A percentile compares a stretch with the other conserved stretches of the same genome.
These are phyloP conservation scores for Chymomyza caudatula DNA, from an alignment of 2,888 invertebrate genomes.

Conservation along the genomic window DNA sequence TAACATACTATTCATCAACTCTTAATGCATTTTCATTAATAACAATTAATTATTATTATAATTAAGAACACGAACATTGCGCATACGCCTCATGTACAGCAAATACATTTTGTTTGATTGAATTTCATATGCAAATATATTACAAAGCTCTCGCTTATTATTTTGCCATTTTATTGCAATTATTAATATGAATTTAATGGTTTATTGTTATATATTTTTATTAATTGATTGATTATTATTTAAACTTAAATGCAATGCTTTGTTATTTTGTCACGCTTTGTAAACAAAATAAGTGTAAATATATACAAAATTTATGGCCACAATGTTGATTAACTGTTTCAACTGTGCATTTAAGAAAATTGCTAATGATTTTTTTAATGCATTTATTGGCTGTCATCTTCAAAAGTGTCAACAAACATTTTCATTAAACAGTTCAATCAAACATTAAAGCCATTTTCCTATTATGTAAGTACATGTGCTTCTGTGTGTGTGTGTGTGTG, in stretches of 20 bases:
- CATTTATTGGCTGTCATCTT: background rate
- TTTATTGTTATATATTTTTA: background rate
- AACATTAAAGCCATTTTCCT: background rate
- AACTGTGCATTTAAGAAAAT: no score
- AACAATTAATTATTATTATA: conserved; percentile 42
- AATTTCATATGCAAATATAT: conserved; percentile 45
- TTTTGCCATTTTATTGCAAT: conserved; percentile 33
- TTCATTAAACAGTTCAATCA: conserved; percentile 1
- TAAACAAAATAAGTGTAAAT: conserved; percentile 19
- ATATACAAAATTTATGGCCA: background rate
- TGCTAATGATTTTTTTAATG: background rate
- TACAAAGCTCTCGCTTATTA: conserved; percentile 26
- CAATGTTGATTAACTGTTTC: background rate
- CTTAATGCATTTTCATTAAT: background rate
- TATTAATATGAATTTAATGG: conserved; percentile 21
- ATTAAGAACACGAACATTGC: conserved; percentile 49
- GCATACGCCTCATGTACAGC: conserved; percentile 55
- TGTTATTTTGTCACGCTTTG: conserved; percentile 50
- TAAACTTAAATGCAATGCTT: conserved; percentile 36
- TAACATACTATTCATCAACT: background rate
- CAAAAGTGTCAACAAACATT: background rate
- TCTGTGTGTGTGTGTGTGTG: conserved; percentile 8
- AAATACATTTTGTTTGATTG: conserved; percentile 20
- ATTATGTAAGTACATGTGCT: conserved; percentile 8
- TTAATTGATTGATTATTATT: background rate